Base-by-base conservation (phyloP, 1,140 invertebrate species). In the Papilio polytes region DNA sequence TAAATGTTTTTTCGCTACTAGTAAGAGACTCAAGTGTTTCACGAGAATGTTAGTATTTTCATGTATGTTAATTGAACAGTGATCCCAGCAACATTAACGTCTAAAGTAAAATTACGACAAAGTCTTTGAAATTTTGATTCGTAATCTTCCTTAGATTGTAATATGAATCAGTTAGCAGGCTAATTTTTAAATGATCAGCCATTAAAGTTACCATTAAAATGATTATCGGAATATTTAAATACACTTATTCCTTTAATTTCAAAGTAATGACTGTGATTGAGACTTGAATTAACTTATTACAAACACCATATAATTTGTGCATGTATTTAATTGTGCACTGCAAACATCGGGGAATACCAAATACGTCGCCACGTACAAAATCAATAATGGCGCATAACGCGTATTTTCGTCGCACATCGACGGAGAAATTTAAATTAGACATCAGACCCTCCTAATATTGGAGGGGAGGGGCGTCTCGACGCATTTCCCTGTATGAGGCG, bases 401-500 rank as follows among this genome's bases (percentile, higher is more conserved):
- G 72, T 82, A 77, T 81, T 80, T 79, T 81, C 80, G 85, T 85
- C 82, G 84, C 83, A 81, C 83, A 78, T 85, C 81, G 80, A 85
- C 73, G 86, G 87, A 89, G 92, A 91, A 90, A 91, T 92, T 91
- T 89, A 91, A 93, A 91, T 88, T 88, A 89, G 85, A 88, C 89
- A 82, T 84, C 86, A 86, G 84, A 83, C 85, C 84, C 87, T 87
- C 85, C 84, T 82, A 81, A 83, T 88, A 90, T 88, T 89, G 87
- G 86, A 88, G 90, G 90, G 88, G 89, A 89, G 87, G 3, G 83
- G 85, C 87, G 85, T 85, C 86, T 85, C 82, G 83, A 81, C 82
- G 85, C 85, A 79, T 83, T 89, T 91, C 91, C 89, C 88, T 87
- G 80, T 88, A 88, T 90, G 85, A 88, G 87, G 87, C 89, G 90